phyloP scores from a whole-genome alignment of 2,888 invertebrate genomes.

The Siphonodentalium dalli region DNA sequence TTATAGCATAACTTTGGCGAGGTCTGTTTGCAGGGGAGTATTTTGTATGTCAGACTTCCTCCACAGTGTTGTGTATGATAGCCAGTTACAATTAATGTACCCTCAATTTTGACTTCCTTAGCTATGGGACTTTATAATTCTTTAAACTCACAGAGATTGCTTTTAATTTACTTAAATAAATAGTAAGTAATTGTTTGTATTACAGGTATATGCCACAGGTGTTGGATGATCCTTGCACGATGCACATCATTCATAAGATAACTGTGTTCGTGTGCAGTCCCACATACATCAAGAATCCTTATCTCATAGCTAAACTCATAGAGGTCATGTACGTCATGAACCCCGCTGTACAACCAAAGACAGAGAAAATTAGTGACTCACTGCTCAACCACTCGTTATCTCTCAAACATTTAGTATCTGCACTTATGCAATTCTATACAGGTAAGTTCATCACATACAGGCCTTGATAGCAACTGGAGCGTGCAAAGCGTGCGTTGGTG shows the following conservation, averaged over 20 bases:
- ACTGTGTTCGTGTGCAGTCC: slow-evolving; percentile 89
- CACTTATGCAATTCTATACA: slow-evolving; percentile 97
- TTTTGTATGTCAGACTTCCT: no score
- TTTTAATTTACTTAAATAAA: background rate
- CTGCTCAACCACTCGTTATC: slow-evolving; percentile 89
- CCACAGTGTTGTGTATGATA: no score
- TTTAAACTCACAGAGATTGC: background rate
- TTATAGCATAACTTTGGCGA: no score
- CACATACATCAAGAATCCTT: slow-evolving; percentile 92
- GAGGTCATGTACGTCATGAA: slow-evolving; percentile 75
- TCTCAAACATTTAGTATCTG: slow-evolving; percentile 82
- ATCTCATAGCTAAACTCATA: slow-evolving; percentile 93
- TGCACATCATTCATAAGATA: slow-evolving; percentile 82
- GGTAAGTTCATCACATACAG: slow-evolving; percentile 66
- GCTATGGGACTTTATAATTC: no score
- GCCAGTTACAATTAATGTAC: no score
- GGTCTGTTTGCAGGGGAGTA: no score
- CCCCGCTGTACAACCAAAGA: slow-evolving; percentile 68
- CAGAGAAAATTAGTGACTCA: slow-evolving; percentile 72
- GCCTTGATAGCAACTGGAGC: no score
- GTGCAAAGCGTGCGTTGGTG: no score
- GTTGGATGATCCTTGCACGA: slow-evolving; percentile 44
- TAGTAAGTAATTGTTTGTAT: background rate
- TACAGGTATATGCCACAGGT: slow-evolving; percentile 47
- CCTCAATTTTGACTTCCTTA: no score